Base-by-base conservation (phyloP, 2,797 vertebrate species). In the Platyrinchus mystaceus region DNA sequence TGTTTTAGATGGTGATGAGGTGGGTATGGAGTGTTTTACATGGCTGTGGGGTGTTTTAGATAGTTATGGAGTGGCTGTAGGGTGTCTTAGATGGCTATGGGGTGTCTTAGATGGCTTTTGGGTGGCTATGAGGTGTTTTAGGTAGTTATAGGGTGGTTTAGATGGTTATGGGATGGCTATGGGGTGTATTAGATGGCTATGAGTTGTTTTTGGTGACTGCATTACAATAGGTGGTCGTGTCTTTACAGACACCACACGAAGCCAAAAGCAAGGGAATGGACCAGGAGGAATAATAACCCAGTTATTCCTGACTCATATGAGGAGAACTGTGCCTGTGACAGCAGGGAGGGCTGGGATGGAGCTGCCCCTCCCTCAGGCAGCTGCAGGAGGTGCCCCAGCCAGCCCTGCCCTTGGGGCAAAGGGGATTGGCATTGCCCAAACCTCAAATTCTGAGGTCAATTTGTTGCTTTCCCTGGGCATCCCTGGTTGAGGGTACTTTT, bases 391-490 rank as follows among this genome's bases (percentile, higher is more conserved):
- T 69, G 69, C 43, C 27, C 1, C 15, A 13, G 41, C 62, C 30
- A 10, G 18, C 13, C 1, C 26, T 50, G 47, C 27, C 41, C 21
- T 2, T 9, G 34, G 60, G 18, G 15, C 7, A 10, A 36, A 11
- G 2, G 21, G 17, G 32, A 0, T 5, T 10, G 47, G 9, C 12
- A 11, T 18, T 84, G 60, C 70, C 53, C 49, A 7, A 5, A 77
- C 5, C 37, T 30, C 6, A 0, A 2, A 5, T 41, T 9, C 2
- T 6, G 21, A 1, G 10, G 12, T 23, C 8, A 7, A 1, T 69
- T 59, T 23, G 9, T 19, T 39, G n/a, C 15, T 73, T 59, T 37
- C 32, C 28, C 13, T 39, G 49, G 43, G 13, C 41, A 5, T n/a
- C 43, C 37, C 22, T 3, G 0, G 37, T 30, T 5, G 30, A n/a